Conservation (phyloP, 2,797 vertebrate genomes). For the Eidolon dupreanum region DNA sequence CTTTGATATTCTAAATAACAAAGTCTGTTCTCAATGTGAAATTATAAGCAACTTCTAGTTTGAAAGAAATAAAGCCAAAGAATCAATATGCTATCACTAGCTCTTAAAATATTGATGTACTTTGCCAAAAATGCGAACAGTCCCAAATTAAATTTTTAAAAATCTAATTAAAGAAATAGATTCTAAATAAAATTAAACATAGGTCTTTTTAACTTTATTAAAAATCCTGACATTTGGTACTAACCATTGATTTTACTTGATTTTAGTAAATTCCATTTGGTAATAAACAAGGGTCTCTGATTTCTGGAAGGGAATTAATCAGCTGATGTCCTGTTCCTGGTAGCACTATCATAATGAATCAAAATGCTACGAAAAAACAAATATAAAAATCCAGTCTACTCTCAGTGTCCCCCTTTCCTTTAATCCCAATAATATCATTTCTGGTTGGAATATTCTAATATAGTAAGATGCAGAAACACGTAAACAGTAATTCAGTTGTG, state of each 20-base stretch:
- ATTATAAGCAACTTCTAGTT: neutral
- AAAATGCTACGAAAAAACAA: neutral
- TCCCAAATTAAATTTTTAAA: neutral
- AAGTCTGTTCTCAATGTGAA: neutral
- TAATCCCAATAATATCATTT: neutral
- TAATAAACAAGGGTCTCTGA: neutral
- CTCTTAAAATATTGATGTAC: neutral
- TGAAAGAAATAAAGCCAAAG: neutral
- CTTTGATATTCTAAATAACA: neutral
- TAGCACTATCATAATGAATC: neutral
- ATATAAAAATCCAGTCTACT: neutral
- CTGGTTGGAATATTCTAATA: neutral
- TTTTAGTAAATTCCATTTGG: neutral
- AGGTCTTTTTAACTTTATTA: conserved; percentile 18
- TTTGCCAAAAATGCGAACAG: neutral
- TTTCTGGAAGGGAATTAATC: neutral
- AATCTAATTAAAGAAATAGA: neutral
- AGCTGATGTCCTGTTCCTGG: neutral
- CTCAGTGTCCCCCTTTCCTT: neutral
- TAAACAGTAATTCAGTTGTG: neutral
- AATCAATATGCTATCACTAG: neutral
- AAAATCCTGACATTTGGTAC: neutral
- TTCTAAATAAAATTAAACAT: neutral
- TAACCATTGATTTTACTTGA: neutral
- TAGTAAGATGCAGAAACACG: neutral